A percentile compares a stretch with the other conserved stretches of the same genome.
These are phyloP conservation scores for Cynaeus angustus DNA, from an alignment of 2,888 invertebrate genomes.

Conservation along the genomic window DNA sequence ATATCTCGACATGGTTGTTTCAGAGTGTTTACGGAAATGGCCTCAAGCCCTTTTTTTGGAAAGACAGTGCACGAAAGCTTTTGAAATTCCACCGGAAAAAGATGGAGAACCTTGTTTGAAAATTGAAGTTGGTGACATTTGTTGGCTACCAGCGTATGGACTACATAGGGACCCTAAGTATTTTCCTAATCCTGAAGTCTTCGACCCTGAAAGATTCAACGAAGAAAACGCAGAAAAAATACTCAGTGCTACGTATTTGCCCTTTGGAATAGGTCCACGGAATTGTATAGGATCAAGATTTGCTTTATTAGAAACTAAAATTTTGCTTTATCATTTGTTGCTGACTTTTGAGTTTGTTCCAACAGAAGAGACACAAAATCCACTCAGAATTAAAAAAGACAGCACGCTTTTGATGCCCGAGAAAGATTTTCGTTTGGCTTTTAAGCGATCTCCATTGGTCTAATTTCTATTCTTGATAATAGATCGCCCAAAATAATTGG, in stretches of 20 bases:
- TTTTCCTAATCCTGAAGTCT: slow-evolving; percentile 74
- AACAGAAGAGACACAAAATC: slow-evolving; percentile 53
- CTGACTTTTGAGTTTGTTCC: slow-evolving; percentile 50
- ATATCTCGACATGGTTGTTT: slow-evolving; percentile 62
- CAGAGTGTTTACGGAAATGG: slow-evolving; percentile 72
- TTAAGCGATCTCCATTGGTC: slow-evolving; percentile 16
- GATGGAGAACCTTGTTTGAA: slow-evolving; percentile 53
- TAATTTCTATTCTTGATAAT: neutral
- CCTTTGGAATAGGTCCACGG: slow-evolving; percentile 72
- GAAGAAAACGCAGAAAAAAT: slow-evolving; percentile 73
- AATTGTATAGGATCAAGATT: slow-evolving; percentile 65
- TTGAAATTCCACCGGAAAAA: slow-evolving; percentile 69
- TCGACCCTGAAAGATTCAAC: slow-evolving; percentile 74
- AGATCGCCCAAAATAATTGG: too few species aligned
- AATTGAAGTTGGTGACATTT: slow-evolving; percentile 71
- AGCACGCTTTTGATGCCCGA: slow-evolving; percentile 36
- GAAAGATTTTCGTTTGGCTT: slow-evolving; percentile 47
- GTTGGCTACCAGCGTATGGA: slow-evolving; percentile 72
- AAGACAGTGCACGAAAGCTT: slow-evolving; percentile 73
- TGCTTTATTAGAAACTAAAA: slow-evolving; percentile 54
- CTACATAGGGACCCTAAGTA: slow-evolving; percentile 75
- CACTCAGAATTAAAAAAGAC: slow-evolving; percentile 43
- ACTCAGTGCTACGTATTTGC: slow-evolving; percentile 72
- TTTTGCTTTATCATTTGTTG: slow-evolving; percentile 50
- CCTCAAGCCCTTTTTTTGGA: slow-evolving; percentile 70